A percentile compares a stretch with the other conserved stretches of the same genome.
Conservation (phyloP, 2,797 vertebrate species). For the Leuciscus waleckii region DNA sequence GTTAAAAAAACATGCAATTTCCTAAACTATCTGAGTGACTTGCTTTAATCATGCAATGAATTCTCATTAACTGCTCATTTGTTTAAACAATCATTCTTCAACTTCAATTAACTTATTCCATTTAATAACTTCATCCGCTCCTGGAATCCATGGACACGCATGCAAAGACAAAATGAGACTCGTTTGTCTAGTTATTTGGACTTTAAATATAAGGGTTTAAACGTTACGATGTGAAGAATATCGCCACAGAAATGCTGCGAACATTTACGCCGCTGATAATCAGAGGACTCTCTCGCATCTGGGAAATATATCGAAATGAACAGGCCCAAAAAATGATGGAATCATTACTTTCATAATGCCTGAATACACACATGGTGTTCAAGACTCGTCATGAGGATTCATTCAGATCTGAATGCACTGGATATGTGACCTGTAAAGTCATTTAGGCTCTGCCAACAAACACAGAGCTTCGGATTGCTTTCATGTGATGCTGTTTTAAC, state of each 20-base stretch:
- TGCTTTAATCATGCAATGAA: background rate
- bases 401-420: background rate
- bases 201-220: background rate
- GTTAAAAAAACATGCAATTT: background rate
- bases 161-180: background rate
- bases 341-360: background rate
- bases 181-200: background rate
- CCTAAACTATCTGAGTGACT: background rate
- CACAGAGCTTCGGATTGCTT: background rate
- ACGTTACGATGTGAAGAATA: background rate
- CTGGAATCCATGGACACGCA: background rate
- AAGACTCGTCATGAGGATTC: background rate
- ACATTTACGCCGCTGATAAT: background rate
- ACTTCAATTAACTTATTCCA: background rate
- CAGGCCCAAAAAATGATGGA: background rate
- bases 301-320: background rate
- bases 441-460: background rate
- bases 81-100: background rate
- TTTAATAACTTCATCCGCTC: background rate
- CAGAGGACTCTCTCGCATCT: background rate
- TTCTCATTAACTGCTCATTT: background rate
- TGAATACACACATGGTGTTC: background rate
- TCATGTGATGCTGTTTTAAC: constrained; percentile 23
- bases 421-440: background rate
- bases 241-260: background rate